These are phyloP conservation scores for Scaeva pyrastri DNA, from an alignment of 2,888 invertebrate species.

Conservation along the genomic window DNA sequence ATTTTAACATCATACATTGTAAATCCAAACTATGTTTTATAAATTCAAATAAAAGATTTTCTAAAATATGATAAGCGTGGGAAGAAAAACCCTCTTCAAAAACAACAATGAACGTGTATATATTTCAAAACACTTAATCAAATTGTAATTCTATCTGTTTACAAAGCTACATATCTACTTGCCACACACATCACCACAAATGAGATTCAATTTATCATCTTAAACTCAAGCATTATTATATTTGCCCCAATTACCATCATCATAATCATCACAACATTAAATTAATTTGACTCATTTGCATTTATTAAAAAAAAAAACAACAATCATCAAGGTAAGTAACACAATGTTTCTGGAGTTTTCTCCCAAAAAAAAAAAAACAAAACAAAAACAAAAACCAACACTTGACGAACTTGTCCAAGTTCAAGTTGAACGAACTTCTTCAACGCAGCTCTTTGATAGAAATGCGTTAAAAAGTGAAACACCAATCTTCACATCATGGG, in stretches of 20 bases:
- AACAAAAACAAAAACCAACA: conserved; percentile 14
- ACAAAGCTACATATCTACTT: too few species aligned
- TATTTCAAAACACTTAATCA: not conserved
- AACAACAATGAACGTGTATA: not conserved
- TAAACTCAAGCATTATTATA: not conserved
- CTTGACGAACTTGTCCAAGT: conserved; percentile 41
- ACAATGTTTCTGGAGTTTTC: not conserved
- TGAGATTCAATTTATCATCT: not conserved
- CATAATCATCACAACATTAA: not conserved
- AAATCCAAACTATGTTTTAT: too few species aligned
- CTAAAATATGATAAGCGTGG: not conserved
- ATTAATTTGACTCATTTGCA: conserved; percentile 6
- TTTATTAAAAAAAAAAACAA: not conserved
- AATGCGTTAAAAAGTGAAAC: conserved; percentile 41
- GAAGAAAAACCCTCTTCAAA: not conserved
- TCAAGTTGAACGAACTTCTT: conserved; percentile 67
- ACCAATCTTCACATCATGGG: conserved; percentile 28
- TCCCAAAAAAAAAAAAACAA: not conserved
- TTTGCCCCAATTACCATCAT: conserved; percentile 22
- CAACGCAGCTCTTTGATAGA: not conserved
- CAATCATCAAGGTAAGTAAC: conserved; percentile 10
- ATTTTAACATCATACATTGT: too few species aligned
- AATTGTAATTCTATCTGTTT: not conserved
- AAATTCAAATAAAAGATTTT: conserved; percentile 3
- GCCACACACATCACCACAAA: not conserved